Conservation (phyloP, 2,113 vertebrate species). For the Psettodes erumei region DNA sequence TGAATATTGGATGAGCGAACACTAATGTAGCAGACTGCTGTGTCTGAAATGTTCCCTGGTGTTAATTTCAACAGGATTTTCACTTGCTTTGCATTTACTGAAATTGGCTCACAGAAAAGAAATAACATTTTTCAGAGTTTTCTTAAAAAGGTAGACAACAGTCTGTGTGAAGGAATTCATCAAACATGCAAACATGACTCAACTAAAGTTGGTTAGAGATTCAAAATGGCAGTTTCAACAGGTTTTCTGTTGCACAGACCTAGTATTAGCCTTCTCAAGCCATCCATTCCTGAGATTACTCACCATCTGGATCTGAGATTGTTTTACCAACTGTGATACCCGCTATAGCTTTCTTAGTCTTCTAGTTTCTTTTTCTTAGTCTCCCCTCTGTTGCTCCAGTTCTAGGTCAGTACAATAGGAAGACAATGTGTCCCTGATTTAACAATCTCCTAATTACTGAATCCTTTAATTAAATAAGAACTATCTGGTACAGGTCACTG, state of each 20-base stretch:
- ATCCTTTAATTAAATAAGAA: constrained; percentile 53
- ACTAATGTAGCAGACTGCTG: no score
- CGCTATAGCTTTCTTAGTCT: constrained; percentile 43
- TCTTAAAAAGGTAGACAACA: not conserved
- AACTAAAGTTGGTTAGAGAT: not conserved
- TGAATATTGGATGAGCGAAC: no score
- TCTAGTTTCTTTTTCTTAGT: no score
- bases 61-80: no score
- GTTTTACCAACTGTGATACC: constrained; percentile 25
- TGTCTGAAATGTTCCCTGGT: not conserved
- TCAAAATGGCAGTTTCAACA: constrained; percentile 2
- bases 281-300: constrained; percentile 51
- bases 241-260: not conserved
- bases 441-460: constrained; percentile 50
- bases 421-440: constrained; percentile 49
- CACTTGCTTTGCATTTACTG: not conserved
- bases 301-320: constrained; percentile 16
- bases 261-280: constrained; percentile 17
- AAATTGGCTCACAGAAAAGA: not conserved
- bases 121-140: no score
- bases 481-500: constrained; percentile 14
- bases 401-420: constrained; percentile 19
- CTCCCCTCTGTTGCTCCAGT: constrained; percentile 29
- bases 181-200: not conserved
- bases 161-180: not conserved